Percentiles rank a stretch among this genome's conserved stretches.
Evolutionary conservation across 2,888 invertebrate species (phyloP).

Genomic region (Amiota communis): DNA sequence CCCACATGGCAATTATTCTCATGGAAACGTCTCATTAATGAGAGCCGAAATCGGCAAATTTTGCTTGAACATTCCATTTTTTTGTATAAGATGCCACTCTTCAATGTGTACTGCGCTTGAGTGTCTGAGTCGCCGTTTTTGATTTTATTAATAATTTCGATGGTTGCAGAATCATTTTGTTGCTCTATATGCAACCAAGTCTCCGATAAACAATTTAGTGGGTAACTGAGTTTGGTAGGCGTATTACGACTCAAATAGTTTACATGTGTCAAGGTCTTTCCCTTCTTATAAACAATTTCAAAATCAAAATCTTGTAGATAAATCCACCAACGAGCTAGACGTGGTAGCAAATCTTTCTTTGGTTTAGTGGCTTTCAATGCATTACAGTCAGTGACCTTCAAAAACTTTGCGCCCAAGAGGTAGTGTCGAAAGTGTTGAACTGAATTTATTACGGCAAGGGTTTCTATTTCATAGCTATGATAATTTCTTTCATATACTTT

Average conservation of each 20-base stretch:
- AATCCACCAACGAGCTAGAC: slow-evolving; percentile 23
- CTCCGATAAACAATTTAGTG: too few species aligned
- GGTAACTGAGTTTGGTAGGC: too few species aligned
- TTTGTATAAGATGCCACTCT: too few species aligned
- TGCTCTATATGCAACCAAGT: too few species aligned
- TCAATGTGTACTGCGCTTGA: not conserved
- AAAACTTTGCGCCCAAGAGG: slow-evolving; percentile 24
- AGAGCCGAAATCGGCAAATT: too few species aligned
- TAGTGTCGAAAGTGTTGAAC: slow-evolving; percentile 22
- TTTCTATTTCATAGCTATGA: slow-evolving; percentile 21
- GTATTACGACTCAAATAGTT: too few species aligned
- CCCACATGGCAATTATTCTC: too few species aligned
- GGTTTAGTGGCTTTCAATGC: not conserved
- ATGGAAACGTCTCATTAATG: too few species aligned
- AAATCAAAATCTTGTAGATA: slow-evolving; percentile 29
- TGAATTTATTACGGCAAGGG: slow-evolving; percentile 18
- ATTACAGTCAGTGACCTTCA: slow-evolving; percentile 28
- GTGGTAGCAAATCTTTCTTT: not conserved
- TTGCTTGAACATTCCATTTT: too few species aligned
- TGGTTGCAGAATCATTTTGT: not conserved
- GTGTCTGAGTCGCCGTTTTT: slow-evolving; percentile 10
- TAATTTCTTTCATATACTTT: too few species aligned
- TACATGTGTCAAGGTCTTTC: too few species aligned
- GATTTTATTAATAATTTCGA: slow-evolving; percentile 21
- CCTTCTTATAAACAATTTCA: slow-evolving; percentile 19